Evolutionary conservation across 2,113 vertebrate species (phyloP), one percentile per base, ranked within the genome.

Genomic region (Sylvia atricapilla): DNA sequence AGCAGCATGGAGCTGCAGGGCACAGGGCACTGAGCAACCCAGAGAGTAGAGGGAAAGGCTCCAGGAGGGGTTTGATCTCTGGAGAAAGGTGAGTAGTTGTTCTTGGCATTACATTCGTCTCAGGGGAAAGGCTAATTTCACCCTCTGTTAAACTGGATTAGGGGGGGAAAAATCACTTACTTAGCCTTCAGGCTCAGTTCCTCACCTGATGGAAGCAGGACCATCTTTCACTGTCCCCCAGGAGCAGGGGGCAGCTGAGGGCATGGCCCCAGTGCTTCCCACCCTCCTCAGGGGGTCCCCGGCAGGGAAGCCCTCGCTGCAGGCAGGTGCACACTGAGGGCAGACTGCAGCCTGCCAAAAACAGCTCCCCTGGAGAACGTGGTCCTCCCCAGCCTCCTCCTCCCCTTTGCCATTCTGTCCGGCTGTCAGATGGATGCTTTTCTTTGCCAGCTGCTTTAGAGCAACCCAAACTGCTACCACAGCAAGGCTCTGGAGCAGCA

Each of bases 201-300:
- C 28, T 86, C 41, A 84, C 79, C 85, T 78, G 28, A 44, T 11
- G 60, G 70, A 88, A 86, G 68, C 39, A 43, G 35, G 13, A 49
- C 6, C 0, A 8, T 23, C 62, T 87, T 86, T 75, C 44, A 5
- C 15, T 5, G 9, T 80, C 64, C 59, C 18, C 3, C 35, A 9
- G 64, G 68, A 82, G 75, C 13, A 2, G 47, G 60, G 9, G 49
- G 72, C 82, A 96, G 87, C 91, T 93, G 93, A 90, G 50, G 28
- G 66, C 3, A 0, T 4, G 41, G 55, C 11, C 18, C 15, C 50
- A 31, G 72, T 0, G 0, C 43, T 47, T 23, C 47, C 30, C 7
- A 8, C 50, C 73, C 43, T 59, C 24, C 67, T 13, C 2, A 1
- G 44, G 35, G 22, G 87, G 27, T 73, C 10, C 20, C 60, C 12